These are phyloP conservation scores for Poecilia latipinna DNA, from an alignment of 2,113 vertebrate genomes.

Conservation along the genomic window DNA sequence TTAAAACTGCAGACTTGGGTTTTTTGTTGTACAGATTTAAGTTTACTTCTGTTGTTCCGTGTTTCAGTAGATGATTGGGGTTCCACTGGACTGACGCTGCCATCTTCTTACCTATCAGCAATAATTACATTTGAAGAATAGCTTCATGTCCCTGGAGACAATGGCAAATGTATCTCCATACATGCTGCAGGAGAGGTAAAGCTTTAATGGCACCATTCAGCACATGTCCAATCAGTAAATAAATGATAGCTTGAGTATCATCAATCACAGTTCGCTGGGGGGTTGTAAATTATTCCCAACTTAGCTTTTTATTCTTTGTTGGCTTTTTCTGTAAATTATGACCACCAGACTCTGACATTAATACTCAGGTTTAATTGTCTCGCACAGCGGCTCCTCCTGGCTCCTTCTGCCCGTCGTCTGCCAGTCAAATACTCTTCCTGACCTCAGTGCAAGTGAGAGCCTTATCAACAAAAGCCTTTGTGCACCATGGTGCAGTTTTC, in stretches of 20 bases:
- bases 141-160: constrained; percentile 34
- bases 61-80: constrained; percentile 54
- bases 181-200: constrained; percentile 21
- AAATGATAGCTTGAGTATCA: constrained; percentile 26
- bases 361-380: constrained; percentile 52
- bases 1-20: constrained; percentile 7
- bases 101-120: constrained; percentile 65
- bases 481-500: constrained; percentile 63
- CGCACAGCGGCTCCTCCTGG: constrained; percentile 42
- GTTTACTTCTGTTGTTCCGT: neutral
- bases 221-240: constrained; percentile 39
- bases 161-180: constrained; percentile 11
- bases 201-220: constrained; percentile 34
- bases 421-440: constrained; percentile 51
- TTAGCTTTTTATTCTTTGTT: constrained; percentile 31
- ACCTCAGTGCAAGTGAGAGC: constrained; percentile 32
- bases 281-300: constrained; percentile 21
- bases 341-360: constrained; percentile 51
- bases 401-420: constrained; percentile 32
- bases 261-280: constrained; percentile 43
- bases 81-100: constrained; percentile 38
- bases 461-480: constrained; percentile 54
- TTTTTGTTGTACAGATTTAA: neutral
- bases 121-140: constrained; percentile 68
- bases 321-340: constrained; percentile 22